phyloP scores from a whole-genome alignment of 2,888 invertebrate genomes.

The Latrodectus hesperus region DNA sequence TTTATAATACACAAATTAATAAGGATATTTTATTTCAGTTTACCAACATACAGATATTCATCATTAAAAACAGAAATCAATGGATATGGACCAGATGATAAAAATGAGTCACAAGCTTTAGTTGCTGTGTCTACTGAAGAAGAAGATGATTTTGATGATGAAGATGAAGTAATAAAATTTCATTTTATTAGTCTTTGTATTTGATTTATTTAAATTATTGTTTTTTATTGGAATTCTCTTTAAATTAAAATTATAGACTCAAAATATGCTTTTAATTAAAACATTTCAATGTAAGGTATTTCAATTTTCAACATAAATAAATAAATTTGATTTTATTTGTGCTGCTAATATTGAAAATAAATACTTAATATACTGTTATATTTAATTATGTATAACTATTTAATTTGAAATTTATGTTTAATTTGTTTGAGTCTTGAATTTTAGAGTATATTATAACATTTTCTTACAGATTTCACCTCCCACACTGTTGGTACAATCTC shows the following conservation, averaged over 20 bases:
- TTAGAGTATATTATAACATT: background rate
- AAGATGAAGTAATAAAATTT: slow-evolving; percentile 23
- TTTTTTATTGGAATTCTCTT: too few relatives aligned
- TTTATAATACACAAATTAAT: background rate
- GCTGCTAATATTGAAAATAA: too few relatives aligned
- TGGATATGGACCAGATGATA: slow-evolving; percentile 62
- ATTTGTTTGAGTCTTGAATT: background rate
- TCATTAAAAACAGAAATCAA: slow-evolving; percentile 64
- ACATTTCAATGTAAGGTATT: too few relatives aligned
- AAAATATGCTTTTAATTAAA: too few relatives aligned
- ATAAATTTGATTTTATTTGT: too few relatives aligned
- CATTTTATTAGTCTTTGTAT: background rate
- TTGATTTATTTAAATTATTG: too few relatives aligned
- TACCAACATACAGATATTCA: slow-evolving; percentile 60
- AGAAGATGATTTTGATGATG: slow-evolving; percentile 64
- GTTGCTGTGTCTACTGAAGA: slow-evolving; percentile 63
- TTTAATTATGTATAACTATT: too few relatives aligned
- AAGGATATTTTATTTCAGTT: slow-evolving; percentile 15
- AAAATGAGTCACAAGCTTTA: slow-evolving; percentile 59
- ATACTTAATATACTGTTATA: too few relatives aligned
- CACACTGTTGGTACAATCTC: slow-evolving; percentile 44
- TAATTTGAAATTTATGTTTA: too few relatives aligned
- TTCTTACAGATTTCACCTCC: slow-evolving; percentile 21
- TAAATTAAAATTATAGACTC: too few relatives aligned
- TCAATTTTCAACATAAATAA: too few relatives aligned